phyloP scores from a whole-genome alignment of 2,888 invertebrate species.

The Clitarchus hookeri region DNA sequence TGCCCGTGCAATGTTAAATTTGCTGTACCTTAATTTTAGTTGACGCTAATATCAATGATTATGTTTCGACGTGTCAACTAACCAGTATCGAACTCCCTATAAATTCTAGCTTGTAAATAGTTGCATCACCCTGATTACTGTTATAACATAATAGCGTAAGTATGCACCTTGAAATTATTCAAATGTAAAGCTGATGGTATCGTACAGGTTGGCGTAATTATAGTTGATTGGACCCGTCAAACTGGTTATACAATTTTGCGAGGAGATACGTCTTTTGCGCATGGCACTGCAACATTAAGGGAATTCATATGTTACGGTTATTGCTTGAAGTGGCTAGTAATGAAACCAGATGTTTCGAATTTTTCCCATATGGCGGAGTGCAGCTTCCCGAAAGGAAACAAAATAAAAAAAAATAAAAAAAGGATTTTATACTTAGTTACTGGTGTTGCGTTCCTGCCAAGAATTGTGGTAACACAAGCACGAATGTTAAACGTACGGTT shows the following conservation, averaged over 20 bases:
- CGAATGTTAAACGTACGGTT: neutral
- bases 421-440: neutral
- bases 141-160: neutral
- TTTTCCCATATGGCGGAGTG: neutral
- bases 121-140: neutral
- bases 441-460: neutral
- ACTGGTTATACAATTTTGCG: neutral
- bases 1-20: too few relatives aligned
- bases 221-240: neutral
- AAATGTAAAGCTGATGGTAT: neutral
- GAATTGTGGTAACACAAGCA: neutral
- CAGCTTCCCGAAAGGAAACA: neutral
- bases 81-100: neutral
- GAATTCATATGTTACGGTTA: neutral
- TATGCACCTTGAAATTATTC: neutral
- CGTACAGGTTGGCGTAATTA: neutral
- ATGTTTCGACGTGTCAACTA: neutral
- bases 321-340: neutral
- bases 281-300: neutral
- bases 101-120: neutral
- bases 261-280: neutral
- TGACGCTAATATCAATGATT: too few relatives aligned
- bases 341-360: neutral
- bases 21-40: too few relatives aligned
- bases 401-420: neutral